Evolutionary conservation across 2,113 vertebrate genomes (phyloP), one percentile per base, ranked within the genome.

Genomic region (Lamprotornis superbus): DNA sequence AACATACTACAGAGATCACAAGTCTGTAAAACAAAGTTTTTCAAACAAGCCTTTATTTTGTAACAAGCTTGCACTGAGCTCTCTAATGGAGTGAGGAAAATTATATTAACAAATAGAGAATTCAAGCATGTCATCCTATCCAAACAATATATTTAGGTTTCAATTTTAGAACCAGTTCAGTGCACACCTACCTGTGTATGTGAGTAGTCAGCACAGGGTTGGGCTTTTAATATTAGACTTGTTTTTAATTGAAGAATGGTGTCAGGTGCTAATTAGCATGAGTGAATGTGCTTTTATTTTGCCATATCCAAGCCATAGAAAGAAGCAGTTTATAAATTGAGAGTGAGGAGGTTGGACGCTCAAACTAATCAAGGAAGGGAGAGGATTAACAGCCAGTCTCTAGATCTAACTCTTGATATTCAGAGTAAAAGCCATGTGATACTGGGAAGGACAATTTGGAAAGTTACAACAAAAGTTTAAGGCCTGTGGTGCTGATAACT

Each of bases 401-500:
- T 42, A 93, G 93, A 96, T 89, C 76, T 2, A 5, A 20, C 69
- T 86, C 80, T 65, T 79, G 92, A 96, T 95, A 94, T 84, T 87
- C 52, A n/a, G 73, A 71, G 61, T 57, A 84, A 95, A 87, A 83
- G 61, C 77, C 74, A 17, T 5, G 93, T 93, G 95, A 96, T 39
- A 79, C 37, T 1, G 10, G 69, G 44, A 87, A 71, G 73, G 86
- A 79, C 80, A 69, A 92, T 42, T 92, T 82, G 76, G 86, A 95
- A 95, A 96, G 86, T 90, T 84, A 61, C 65, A 92, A 86, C 52
- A 61, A 82, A 94, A 97, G 86, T 96, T 96, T 60, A 69, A 83
- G 89, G 93, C 77, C 89, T 90, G 18, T 87, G 83, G 47, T 77
- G 40, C 69, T 89, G 93, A 94, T 90, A 95, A 74, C 64, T 11